phyloP scores from a whole-genome alignment of 2,797 vertebrate species.

The Chelon auratus region DNA sequence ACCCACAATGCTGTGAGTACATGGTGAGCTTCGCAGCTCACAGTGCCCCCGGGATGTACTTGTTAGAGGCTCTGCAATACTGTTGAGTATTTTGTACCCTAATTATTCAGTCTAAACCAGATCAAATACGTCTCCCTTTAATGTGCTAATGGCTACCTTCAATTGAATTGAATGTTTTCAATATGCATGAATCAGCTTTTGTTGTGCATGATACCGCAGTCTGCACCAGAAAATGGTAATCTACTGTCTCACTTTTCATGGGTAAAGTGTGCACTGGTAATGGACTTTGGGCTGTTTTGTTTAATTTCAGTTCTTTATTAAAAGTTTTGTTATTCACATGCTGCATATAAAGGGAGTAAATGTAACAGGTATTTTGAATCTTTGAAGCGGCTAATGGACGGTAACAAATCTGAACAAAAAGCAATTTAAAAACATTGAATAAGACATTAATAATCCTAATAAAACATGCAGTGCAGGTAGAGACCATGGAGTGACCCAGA shows the following conservation, averaged over 20 bases:
- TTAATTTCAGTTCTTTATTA: conserved; percentile 35
- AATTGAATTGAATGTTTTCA: conserved; percentile 67
- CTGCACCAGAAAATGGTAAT: conserved; percentile 67
- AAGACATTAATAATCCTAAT: conserved; percentile 13
- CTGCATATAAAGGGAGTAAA: conserved; percentile 27
- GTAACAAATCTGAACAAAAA: conserved; percentile 32
- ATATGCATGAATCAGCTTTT: conserved; percentile 78
- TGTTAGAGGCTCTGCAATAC: conserved; percentile 39
- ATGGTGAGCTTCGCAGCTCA: conserved; percentile 11
- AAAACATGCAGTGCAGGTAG: conserved; percentile 1
- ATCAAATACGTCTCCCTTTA: conserved; percentile 84
- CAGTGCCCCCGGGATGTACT: conserved; percentile 25
- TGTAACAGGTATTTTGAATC: conserved; percentile 28
- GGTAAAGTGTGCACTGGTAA: conserved; percentile 43
- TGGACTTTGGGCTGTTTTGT: conserved; percentile 42
- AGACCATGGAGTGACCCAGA: conserved; percentile 6
- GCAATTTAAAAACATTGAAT: conserved; percentile 20
- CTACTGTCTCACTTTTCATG: conserved; percentile 62
- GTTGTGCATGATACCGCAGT: conserved; percentile 66
- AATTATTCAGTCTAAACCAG: conserved; percentile 72
- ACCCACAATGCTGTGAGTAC: conserved; percentile 37
- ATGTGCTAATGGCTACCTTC: conserved; percentile 81
- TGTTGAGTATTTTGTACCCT: conserved; percentile 59
- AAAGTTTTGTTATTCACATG: conserved; percentile 36
- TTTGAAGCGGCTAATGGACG: conserved; percentile 49